Evolutionary conservation across 2,888 invertebrate genomes (phyloP).

Genomic region (Mythimna albipuncta): DNA sequence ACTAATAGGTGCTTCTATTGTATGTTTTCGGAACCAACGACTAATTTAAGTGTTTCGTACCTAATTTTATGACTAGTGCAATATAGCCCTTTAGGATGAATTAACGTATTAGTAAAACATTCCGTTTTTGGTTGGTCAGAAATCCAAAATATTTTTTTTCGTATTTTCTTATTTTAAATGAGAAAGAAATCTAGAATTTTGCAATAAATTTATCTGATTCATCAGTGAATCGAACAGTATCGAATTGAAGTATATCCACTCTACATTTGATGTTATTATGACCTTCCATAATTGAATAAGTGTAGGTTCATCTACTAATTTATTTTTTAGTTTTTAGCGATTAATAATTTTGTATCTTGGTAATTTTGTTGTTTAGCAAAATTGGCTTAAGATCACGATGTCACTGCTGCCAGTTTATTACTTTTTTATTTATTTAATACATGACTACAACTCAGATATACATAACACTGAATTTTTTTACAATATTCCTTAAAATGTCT

Average conservation of each 20-base stretch:
- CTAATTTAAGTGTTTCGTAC: conserved; percentile 86
- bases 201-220: too few relatives aligned
- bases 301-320: conserved; percentile 59
- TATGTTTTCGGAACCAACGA: conserved; percentile 86
- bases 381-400: conserved; percentile 86
- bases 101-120: conserved; percentile 53
- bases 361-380: conserved; percentile 88
- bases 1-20: conserved; percentile 81
- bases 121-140: conserved; percentile 51
- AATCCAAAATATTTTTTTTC: neutral
- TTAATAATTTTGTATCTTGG: conserved; percentile 80
- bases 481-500: conserved; percentile 3
- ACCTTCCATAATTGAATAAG: conserved; percentile 50
- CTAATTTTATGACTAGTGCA: conserved; percentile 86
- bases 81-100: conserved; percentile 78
- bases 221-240: too few relatives aligned
- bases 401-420: conserved; percentile 59
- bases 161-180: neutral
- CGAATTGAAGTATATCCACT: too few relatives aligned
- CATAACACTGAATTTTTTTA: conserved; percentile 4
- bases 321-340: conserved; percentile 59
- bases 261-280: conserved; percentile 1
- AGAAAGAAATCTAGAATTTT: neutral
- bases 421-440: conserved; percentile 17
- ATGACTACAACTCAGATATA: conserved; percentile 4